Base-by-base conservation (phyloP, 2,113 vertebrate species). In the Haplochromis burtoni region DNA sequence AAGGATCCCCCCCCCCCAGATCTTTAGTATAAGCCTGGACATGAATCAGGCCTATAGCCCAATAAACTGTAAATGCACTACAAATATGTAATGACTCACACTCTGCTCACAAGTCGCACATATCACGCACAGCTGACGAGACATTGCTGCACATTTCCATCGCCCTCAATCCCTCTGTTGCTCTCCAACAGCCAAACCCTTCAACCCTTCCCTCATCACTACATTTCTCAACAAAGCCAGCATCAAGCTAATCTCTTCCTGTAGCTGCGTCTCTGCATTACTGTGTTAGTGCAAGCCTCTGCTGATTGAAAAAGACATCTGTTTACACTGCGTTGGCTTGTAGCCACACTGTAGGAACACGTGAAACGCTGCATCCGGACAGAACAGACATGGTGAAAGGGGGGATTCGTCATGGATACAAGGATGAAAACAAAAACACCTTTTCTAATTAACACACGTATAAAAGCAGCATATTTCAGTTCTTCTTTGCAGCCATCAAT, bases 241-340 rank as follows among this genome's bases (percentile, higher is more conserved):
- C 82, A 87, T 91, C 88, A 86, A 85, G 85, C 55, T 95, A 95
- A 96, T 95, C 95, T 90, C 92, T 95, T 95, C 92, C 95, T 93
- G 91, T 92, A 63, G 92, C 85, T 81, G 82, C 81, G 89, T 84
- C 49, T 83, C 86, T 89, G 88, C 86, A 54, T 91, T 89, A 87
- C 91, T 90, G 90, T 80, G 90, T 91, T 42, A 66, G 81, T 91
- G 88, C 86, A 85, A 8, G 91, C 85, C 82, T 87, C 81, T 7
- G 31, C 91, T 95, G 92, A 94, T 90, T 94, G 87, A 86, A 95
- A 89, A 86, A 82, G 95, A 96, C 94, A 94, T 91, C 92, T 94
- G 93, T 94, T 94, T 95, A 92, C 86, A 91, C 87, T 93, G 89
- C 80, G 91, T 63, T 91, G 84, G 92, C 87, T 90, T 8, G 11